Base-by-base conservation (phyloP, 2,888 invertebrate species). In the Sphecodes monilicornis region DNA sequence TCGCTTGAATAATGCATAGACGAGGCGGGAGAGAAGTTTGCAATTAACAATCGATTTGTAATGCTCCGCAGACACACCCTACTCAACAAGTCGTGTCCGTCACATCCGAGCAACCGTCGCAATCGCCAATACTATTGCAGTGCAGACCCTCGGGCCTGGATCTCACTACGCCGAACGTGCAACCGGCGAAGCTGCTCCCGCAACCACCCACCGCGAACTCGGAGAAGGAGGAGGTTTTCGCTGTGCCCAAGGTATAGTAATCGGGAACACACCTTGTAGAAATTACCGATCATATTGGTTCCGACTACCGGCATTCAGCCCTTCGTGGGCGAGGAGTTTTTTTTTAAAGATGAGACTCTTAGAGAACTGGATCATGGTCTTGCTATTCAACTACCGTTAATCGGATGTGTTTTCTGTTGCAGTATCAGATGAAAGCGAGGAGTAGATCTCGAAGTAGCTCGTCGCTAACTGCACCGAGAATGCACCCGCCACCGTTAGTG, bases 401-500 rank as follows among this genome's bases (percentile, higher is more conserved):
- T 3, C n/a, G 26, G 13, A 57, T 4, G 54, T 26, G 11, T 57
- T 26, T 57, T 60, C 6, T 60, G 72, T 91, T 90, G 43, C 82
- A 94, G 93, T 94, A 93, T 83, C 94, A 94, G 89, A 94, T 94
- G 90, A 95, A 95, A 91, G 93, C 93, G 64, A 93, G 95, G 86
- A 95, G 95, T 78, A 94, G 96, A 84, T 96, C 96, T 57, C 94
- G 96, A 76, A 96, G 96, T 89, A 96, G 96, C 87, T 96, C 96
- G 8, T 94, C 95, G 68, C 90, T 94, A 79, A 92, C 95, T 60
- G 95, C 95, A 80, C 94, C 95, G 66, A 93, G 95, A 76, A 95
- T 95, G 89, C 94, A 95, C 88, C 96, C 96, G 32, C 96, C 96
- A 81, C 97, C 97, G 86, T 95, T 98, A 89, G 96, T 96, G 90